These are phyloP conservation scores for Arion vulgaris DNA, from an alignment of 1,140 invertebrate species.

Conservation along the genomic window DNA sequence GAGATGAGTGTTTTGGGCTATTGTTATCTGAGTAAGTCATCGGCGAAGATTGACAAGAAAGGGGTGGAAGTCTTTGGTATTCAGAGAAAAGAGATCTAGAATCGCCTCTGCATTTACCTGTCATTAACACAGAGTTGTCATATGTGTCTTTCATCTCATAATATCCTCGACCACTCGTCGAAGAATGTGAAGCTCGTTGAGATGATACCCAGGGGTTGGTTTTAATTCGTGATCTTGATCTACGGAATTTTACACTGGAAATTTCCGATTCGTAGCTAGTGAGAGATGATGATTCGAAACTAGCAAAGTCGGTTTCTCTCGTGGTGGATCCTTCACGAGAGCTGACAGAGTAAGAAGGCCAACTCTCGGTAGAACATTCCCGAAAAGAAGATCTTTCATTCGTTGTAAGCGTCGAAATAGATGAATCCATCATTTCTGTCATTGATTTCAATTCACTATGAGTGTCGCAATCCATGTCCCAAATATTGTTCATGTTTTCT, in stretches of 20 bases:
- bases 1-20: not conserved
- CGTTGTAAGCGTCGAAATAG: not conserved
- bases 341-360: not conserved
- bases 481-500: not conserved
- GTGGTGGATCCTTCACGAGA: not conserved
- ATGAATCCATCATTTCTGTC: not conserved
- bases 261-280: conserved; percentile 35
- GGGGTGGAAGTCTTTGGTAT: not conserved
- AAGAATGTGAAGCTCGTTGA: conserved; percentile 39
- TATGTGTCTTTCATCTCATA: not conserved
- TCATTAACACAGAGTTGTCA: not conserved
- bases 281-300: conserved; percentile 32
- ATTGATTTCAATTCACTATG: not conserved
- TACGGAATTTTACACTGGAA: not conserved
- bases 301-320: conserved; percentile 5
- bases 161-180: not conserved
- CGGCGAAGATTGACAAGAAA: not conserved
- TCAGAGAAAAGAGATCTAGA: conserved; percentile 21
- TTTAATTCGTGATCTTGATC: conserved; percentile 80
- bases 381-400: conserved; percentile 4
- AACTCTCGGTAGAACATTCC: conserved; percentile 34
- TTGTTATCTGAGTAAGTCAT: not conserved
- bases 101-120: not conserved
- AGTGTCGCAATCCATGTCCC: conserved; percentile 2
- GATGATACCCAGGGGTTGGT: conserved; percentile 85